Conservation (phyloP, 2,113 vertebrate species). For the Tetrao urogallus region DNA sequence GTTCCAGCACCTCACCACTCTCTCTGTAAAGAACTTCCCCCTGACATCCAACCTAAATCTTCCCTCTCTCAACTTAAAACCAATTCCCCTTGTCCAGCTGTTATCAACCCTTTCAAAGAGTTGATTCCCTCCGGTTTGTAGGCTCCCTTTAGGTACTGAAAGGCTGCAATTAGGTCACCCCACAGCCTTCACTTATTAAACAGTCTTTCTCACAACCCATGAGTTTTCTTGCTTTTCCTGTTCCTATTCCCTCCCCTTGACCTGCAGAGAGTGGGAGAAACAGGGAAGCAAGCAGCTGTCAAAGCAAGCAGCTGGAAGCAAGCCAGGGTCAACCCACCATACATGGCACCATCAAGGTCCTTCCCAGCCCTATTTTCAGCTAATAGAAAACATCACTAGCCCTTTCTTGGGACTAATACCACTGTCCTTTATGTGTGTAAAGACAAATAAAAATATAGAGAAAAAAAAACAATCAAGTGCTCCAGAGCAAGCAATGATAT, state of each 20-base stretch:
- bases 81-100: no score
- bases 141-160: no score
- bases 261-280: rapidly evolving
- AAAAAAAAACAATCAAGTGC: neutral
- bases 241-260: neutral
- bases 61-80: no score
- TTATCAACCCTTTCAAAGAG: no score
- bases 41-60: no score
- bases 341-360: neutral
- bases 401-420: neutral
- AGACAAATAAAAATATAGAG: neutral
- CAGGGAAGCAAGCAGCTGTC: neutral
- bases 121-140: no score
- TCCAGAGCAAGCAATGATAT: neutral
- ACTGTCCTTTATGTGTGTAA: neutral
- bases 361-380: neutral
- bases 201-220: neutral
- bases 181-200: neutral
- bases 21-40: no score
- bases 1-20: no score
- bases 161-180: no score
- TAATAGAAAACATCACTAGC: neutral
- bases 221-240: neutral
- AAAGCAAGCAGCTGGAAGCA: neutral
- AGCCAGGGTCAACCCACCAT: slow-evolving; percentile 3